phyloP scores from a whole-genome alignment of 2,113 vertebrate species.

The Cephalopterus ornatus region DNA sequence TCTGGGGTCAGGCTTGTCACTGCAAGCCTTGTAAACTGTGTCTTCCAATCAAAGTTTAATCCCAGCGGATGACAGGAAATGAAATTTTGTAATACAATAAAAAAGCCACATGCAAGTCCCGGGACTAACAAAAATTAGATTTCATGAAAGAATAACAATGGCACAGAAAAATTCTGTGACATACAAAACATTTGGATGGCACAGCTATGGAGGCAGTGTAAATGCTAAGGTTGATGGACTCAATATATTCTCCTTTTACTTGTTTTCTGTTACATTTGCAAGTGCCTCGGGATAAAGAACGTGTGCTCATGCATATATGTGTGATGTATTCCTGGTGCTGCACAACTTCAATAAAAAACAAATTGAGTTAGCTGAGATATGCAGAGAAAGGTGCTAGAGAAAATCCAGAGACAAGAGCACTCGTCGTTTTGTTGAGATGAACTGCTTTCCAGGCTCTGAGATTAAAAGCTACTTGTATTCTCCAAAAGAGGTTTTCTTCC shows the following conservation, averaged over 20 bases:
- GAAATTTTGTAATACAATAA: constrained; percentile 3
- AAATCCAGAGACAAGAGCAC: background rate
- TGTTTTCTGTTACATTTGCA: background rate
- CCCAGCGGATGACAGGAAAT: constrained; percentile 25
- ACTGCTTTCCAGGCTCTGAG: background rate
- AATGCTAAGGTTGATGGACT: background rate
- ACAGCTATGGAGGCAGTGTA: background rate
- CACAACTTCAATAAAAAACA: background rate
- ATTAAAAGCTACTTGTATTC: background rate
- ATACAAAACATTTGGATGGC: background rate
- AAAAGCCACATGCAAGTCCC: background rate
- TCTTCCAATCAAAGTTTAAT: background rate
- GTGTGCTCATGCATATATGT: background rate
- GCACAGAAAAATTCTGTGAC: background rate
- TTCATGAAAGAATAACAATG: background rate
- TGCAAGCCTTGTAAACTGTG: background rate
- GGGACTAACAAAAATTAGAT: constrained; percentile 1
- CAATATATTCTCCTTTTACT: background rate
- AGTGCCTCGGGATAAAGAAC: background rate
- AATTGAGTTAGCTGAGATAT: background rate
- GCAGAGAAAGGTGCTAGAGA: background rate
- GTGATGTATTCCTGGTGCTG: background rate
- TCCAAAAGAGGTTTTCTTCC: background rate
- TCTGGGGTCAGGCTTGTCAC: background rate
- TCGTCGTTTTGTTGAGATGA: background rate